Percentiles rank a stretch among this genome's conserved stretches.
phyloP scores from a whole-genome alignment of 2,888 invertebrate species.

The Drosophila borborema region DNA sequence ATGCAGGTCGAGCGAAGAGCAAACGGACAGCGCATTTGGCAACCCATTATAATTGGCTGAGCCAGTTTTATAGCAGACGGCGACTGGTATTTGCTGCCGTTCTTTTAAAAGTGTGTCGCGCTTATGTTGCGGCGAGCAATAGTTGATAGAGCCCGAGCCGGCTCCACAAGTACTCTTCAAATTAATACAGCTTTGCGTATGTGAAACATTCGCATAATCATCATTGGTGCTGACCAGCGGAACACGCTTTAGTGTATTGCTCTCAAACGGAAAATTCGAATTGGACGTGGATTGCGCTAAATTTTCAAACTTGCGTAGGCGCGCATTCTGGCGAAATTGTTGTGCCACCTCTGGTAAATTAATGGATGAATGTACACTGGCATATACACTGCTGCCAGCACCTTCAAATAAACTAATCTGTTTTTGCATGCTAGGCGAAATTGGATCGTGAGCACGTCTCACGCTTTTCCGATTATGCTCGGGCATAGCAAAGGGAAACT shows the following conservation, averaged over 20 bases:
- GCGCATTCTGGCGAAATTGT: constrained; percentile 78
- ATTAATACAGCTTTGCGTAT: constrained; percentile 82
- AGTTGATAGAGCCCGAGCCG: constrained; percentile 18
- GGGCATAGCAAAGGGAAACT: constrained; percentile 57
- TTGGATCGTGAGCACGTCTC: constrained; percentile 79
- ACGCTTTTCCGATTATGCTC: constrained; percentile 64
- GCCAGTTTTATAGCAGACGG: not conserved
- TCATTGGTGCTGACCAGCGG: constrained; percentile 66
- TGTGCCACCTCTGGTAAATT: constrained; percentile 76
- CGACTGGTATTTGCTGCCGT: not conserved
- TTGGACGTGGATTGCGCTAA: constrained; percentile 83
- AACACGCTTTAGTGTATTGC: constrained; percentile 79
- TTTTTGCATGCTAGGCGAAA: constrained; percentile 83
- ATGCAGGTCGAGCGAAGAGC: constrained; percentile 41
- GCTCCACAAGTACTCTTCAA: constrained; percentile 63
- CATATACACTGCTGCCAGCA: constrained; percentile 36
- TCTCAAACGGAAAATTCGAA: constrained; percentile 83
- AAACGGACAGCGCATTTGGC: constrained; percentile 49
- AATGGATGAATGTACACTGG: constrained; percentile 73
- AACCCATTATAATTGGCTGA: constrained; percentile 27
- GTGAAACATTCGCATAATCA: constrained; percentile 71
- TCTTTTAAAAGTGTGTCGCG: constrained; percentile 9
- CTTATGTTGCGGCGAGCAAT: constrained; percentile 67
- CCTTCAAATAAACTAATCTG: constrained; percentile 83
- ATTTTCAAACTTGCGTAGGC: constrained; percentile 82